Evolutionary conservation across 2,797 vertebrate genomes (phyloP), one percentile per base, ranked within the genome.

Genomic region (Danio choprae): DNA sequence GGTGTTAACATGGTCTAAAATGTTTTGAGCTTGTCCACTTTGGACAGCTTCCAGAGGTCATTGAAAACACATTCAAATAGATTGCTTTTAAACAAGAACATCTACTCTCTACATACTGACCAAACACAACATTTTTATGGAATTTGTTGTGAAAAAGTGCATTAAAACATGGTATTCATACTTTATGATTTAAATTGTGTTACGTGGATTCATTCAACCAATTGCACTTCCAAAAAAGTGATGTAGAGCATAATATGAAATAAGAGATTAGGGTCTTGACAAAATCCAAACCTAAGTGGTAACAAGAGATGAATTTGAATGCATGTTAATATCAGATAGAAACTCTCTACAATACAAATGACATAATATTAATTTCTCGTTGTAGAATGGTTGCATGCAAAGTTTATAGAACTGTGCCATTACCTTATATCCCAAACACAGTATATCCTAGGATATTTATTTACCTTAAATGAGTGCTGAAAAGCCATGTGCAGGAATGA

Each of bases 371-470:
- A 15, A 38, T 10, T 6, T 0, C 6, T 9, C 51, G 15, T 53
- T 53, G 22, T 7, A 51, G 2, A 38, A 16, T 9, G 50, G 16
- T n/a, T 38, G 8, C 8, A n/a, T 50, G 16, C n/a, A 9, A 69
- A 16, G 29, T 18, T 70, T 6, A 53, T 5, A 56, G 20, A 56
- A 43, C 36, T 72, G 18, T 16, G 18, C 18, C 11, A 74, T 63
- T 53, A 15, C 62, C 18, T 81, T 59, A 70, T 65, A 59, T 65
- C 40, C 5, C 13, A 67, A 46, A 63, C 50, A 58, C 6, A 46
- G 48, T 50, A 15, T 5, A 63, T 64, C 18, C n/a, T 40, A 20
- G n/a, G 1, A 46, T 18, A 50, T 7, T 46, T n/a, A 80, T 64
- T 73, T 65, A 40, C 7, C 55, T 40, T 7, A 65, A 41, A 41